Evolutionary conservation across 64 coral and sea anemone species (phyloP).

Genomic region (Dendronephthya gigantea): DNA sequence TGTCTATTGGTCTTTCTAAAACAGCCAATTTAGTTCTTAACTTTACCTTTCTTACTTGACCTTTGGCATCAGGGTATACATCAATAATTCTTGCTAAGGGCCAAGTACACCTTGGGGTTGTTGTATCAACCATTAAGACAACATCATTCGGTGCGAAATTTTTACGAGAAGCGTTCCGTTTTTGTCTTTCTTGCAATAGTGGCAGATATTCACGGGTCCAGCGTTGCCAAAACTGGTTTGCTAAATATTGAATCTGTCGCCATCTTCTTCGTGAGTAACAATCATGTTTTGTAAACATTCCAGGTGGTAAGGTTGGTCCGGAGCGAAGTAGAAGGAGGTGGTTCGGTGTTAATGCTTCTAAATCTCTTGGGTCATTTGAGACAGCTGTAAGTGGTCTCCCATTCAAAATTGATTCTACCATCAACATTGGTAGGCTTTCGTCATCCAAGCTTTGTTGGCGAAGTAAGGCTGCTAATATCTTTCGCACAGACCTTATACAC

Average conservation of each 20-base stretch:
- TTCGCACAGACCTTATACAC: conserved; percentile 1
- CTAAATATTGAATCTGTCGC: conserved; percentile 1
- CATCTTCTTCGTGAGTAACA: neutral
- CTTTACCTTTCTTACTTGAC: conserved; percentile 26
- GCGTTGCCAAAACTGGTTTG: conserved; percentile 22
- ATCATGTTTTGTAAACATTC: conserved; percentile 24
- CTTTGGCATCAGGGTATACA: conserved; percentile 3
- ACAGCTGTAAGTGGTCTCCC: neutral
- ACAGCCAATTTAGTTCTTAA: conserved; percentile 3
- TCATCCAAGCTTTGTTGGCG: neutral
- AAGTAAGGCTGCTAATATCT: neutral
- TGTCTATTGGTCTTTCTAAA: neutral
- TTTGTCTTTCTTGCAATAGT: neutral
- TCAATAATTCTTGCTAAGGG: conserved; percentile 7
- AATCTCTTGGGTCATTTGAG: neutral
- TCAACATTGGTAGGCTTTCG: neutral
- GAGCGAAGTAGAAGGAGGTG: neutral
- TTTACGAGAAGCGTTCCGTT: conserved; percentile 9
- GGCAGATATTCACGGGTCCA: conserved; percentile 22
- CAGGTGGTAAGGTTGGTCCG: neutral
- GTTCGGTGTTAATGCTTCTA: neutral
- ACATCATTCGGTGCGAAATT: conserved; percentile 9
- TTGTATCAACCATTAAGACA: conserved; percentile 12
- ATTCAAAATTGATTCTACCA: neutral
- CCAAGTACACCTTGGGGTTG: conserved; percentile 8